Conservation (phyloP, 2,888 invertebrate genomes). For the Odontothrips loti region DNA sequence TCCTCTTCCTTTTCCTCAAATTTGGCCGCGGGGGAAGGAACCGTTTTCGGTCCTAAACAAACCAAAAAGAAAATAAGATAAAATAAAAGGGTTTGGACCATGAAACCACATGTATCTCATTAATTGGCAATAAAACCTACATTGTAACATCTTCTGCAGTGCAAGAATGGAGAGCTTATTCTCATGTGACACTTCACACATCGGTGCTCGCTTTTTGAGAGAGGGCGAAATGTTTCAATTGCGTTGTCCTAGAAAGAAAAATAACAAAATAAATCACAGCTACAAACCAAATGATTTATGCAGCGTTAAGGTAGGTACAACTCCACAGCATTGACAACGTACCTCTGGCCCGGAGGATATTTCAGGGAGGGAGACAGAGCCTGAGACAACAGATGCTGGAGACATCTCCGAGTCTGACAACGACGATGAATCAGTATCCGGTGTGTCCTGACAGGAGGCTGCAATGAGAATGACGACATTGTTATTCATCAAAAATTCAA, state of each 20-base stretch:
- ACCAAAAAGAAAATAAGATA: not conserved
- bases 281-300: not conserved
- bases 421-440: not conserved
- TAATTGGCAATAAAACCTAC: not conserved
- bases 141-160: not conserved
- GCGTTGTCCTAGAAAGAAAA: not conserved
- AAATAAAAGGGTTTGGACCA: not conserved
- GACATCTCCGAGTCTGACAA: not conserved
- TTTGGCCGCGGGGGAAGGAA: not conserved
- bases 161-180: not conserved
- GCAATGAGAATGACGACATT: not conserved
- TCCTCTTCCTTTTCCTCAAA: not conserved
- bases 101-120: not conserved
- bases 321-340: not conserved
- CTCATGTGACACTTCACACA: not conserved
- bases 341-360: not conserved
- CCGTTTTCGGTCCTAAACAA: not conserved
- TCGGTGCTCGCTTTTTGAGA: not conserved
- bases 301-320: not conserved
- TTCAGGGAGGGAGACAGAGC: not conserved
- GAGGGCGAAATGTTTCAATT: too few relatives aligned
- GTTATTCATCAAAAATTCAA: not conserved
- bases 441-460: slow-evolving; percentile 8
- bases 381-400: not conserved
- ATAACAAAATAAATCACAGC: not conserved